These are phyloP conservation scores for Anoplopoma fimbria DNA, from an alignment of 2,113 vertebrate genomes.

Conservation along the genomic window DNA sequence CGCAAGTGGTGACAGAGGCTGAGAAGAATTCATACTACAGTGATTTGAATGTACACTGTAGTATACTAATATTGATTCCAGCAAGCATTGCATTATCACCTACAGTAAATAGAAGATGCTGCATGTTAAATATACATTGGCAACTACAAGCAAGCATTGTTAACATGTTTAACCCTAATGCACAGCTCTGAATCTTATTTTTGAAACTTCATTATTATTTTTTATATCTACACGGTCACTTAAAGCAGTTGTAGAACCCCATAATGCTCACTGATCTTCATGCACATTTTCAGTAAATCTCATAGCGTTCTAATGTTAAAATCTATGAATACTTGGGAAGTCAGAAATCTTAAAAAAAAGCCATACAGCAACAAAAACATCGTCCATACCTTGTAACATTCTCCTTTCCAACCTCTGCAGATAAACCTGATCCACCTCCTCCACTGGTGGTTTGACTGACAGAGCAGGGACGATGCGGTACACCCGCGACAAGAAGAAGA, in stretches of 20 bases:
- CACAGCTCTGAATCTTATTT: not conserved
- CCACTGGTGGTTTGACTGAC: constrained; percentile 78
- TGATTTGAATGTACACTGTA: not conserved
- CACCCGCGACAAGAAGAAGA: constrained; percentile 86
- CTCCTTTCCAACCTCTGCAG: constrained; percentile 75
- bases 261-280: not conserved
- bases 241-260: not conserved
- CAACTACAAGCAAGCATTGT: not conserved
- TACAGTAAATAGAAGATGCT: not conserved
- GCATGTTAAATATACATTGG: not conserved
- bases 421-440: constrained; percentile 62
- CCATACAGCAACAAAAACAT: not conserved
- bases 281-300: not conserved
- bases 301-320: not conserved
- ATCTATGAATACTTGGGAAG: not conserved
- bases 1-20: not conserved
- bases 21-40: not conserved
- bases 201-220: not conserved
- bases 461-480: constrained; percentile 84
- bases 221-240: not conserved
- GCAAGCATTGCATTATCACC: not conserved
- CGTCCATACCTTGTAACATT: constrained; percentile 71
- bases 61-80: not conserved
- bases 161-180: not conserved
- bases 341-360: not conserved